A percentile compares a stretch with the other conserved stretches of the same genome.
phyloP scores from a whole-genome alignment of 2,113 vertebrate species.

The Brachionichthys hirsutus region DNA sequence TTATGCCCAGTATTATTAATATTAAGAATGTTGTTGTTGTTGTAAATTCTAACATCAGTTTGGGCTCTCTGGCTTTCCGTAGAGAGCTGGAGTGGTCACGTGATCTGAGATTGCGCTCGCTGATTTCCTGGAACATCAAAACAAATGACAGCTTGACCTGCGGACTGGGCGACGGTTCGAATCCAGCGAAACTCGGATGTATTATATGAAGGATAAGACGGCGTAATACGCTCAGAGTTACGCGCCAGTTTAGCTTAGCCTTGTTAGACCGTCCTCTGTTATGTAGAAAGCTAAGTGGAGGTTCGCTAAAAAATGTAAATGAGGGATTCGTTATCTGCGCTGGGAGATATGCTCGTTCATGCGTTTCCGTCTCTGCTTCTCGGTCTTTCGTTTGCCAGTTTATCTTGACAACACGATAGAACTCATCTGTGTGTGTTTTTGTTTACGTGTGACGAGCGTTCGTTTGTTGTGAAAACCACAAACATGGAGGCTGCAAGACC shows the following conservation, averaged over 20 bases:
- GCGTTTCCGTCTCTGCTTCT: background rate
- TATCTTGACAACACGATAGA: constrained; percentile 42
- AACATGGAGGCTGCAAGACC: constrained; percentile 80
- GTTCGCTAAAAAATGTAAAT: background rate
- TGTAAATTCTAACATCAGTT: constrained; percentile 3
- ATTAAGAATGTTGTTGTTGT: too few relatives aligned
- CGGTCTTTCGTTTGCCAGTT: constrained; percentile 27
- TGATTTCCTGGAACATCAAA: constrained; percentile 71
- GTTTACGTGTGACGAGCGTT: constrained; percentile 11
- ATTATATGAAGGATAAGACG: background rate
- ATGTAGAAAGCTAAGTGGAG: background rate
- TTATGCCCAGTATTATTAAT: too few relatives aligned
- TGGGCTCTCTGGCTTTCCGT: constrained; percentile 57
- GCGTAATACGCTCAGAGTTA: background rate
- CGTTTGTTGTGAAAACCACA: constrained; percentile 20
- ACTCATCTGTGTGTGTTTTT: background rate
- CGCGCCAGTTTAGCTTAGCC: constrained; percentile 49
- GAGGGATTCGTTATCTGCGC: background rate
- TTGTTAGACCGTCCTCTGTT: background rate
- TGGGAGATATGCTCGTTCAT: background rate
- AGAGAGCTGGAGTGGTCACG: constrained; percentile 65
- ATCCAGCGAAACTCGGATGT: background rate
- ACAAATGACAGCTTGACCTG: constrained; percentile 63
- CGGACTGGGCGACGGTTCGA: background rate
- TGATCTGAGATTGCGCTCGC: constrained; percentile 50